Evolutionary conservation across 2,113 vertebrate species (phyloP).

Genomic region (Polypterus senegalus): DNA sequence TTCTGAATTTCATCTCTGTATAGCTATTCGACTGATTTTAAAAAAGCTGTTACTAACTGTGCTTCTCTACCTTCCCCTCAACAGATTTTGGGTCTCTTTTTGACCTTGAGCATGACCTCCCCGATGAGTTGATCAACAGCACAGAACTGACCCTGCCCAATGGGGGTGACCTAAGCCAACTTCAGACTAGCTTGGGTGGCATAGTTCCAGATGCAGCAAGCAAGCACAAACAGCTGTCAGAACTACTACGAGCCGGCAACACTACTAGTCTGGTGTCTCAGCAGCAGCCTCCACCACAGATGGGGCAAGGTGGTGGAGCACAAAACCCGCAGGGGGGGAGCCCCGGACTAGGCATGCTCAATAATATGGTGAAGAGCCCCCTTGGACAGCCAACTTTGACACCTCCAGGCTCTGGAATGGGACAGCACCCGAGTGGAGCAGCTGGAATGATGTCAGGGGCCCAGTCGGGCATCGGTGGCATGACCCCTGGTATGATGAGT

Average conservation of each 20-base stretch:
- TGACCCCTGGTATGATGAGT: conserved; percentile 64
- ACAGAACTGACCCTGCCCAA: conserved; percentile 80
- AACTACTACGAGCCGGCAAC: conserved; percentile 72
- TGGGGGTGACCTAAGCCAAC: conserved; percentile 74
- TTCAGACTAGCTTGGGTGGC: conserved; percentile 72
- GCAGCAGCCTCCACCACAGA: conserved; percentile 39
- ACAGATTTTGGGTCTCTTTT: conserved; percentile 92
- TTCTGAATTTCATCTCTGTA: background rate
- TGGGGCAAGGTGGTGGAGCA: conserved; percentile 29
- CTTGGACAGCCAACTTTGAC: conserved; percentile 55
- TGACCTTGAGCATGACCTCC: conserved; percentile 93
- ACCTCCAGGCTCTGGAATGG: conserved; percentile 51
- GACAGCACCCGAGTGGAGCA: conserved; percentile 6
- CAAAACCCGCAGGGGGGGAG: conserved; percentile 52
- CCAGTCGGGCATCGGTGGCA: conserved; percentile 61
- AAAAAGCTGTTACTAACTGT: background rate
- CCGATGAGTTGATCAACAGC: conserved; percentile 92
- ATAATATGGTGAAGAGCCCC: conserved; percentile 67
- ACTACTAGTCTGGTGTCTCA: conserved; percentile 48
- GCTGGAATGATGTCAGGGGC: conserved; percentile 55
- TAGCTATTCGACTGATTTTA: conserved; percentile 1
- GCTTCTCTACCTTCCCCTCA: conserved; percentile 21
- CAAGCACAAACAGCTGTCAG: conserved; percentile 96
- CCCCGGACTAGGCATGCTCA: conserved; percentile 61
- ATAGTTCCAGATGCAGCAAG: conserved; percentile 72